Evolutionary conservation across 2,113 vertebrate species (phyloP).

Genomic region (Oxygymnocypris stewartii): DNA sequence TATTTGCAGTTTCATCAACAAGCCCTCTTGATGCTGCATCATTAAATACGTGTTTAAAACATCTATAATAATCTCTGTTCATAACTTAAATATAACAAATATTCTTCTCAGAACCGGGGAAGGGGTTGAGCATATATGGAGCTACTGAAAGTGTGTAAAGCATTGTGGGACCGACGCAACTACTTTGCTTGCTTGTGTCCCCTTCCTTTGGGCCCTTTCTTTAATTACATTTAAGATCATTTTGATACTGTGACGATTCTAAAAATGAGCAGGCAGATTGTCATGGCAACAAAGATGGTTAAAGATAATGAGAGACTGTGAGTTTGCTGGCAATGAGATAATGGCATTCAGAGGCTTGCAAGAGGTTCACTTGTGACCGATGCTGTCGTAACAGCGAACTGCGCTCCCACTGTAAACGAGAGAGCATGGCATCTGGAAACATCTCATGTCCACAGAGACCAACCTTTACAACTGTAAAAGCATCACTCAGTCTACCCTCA

Average conservation of each 20-base stretch:
- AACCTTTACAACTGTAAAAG: slow-evolving; percentile 2
- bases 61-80: slow-evolving; percentile 74
- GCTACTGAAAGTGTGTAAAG: neutral
- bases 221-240: slow-evolving; percentile 9
- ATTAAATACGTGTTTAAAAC: slow-evolving; percentile 76
- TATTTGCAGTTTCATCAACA: slow-evolving; percentile 69
- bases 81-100: slow-evolving; percentile 73
- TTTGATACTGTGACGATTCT: slow-evolving; percentile 50
- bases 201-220: neutral
- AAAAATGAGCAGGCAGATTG: slow-evolving; percentile 65
- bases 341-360: slow-evolving; percentile 35
- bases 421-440: slow-evolving; percentile 8
- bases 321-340: slow-evolving; percentile 41
- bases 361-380: neutral
- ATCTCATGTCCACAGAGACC: slow-evolving; percentile 27
- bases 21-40: slow-evolving; percentile 65
- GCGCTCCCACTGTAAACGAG: neutral
- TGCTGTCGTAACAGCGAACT: slow-evolving; percentile 26
- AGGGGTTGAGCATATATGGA: slow-evolving; percentile 15
- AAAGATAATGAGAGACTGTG: slow-evolving; percentile 35
- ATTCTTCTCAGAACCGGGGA: slow-evolving; percentile 54
- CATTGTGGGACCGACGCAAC: neutral
- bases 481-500: neutral
- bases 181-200: neutral
- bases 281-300: slow-evolving; percentile 71